Evolutionary conservation across 2,113 vertebrate species (phyloP).

Genomic region (Nansenia antarctica): DNA sequence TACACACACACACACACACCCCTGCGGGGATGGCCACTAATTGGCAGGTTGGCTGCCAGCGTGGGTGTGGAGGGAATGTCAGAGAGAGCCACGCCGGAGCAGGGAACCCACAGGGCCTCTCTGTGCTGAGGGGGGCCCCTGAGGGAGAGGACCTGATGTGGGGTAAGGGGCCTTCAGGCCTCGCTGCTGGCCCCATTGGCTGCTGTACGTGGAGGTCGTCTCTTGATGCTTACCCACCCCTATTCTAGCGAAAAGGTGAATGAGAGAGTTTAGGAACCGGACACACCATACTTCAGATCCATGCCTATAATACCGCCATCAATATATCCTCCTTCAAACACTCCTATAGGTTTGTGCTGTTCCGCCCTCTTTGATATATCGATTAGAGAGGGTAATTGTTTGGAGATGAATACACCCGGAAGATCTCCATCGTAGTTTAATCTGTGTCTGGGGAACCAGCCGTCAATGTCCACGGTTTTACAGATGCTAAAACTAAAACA

Average conservation of each 20-base stretch:
- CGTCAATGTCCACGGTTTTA: too few species aligned
- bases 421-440: too few species aligned
- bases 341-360: not conserved
- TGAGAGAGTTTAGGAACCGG: too few species aligned
- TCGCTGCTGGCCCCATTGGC: not conserved
- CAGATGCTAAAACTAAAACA: too few species aligned
- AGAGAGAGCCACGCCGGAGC: slow-evolving; percentile 73
- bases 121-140: slow-evolving; percentile 61
- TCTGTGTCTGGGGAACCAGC: too few species aligned
- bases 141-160: slow-evolving; percentile 41
- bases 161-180: slow-evolving; percentile 9
- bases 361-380: slow-evolving; percentile 14
- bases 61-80: slow-evolving; percentile 82
- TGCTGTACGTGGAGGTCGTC: too few species aligned
- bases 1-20: slow-evolving; percentile 73
- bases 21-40: slow-evolving; percentile 80
- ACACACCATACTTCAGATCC: too few species aligned
- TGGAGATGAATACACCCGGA: too few species aligned
- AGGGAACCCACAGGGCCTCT: slow-evolving; percentile 72
- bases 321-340: too few species aligned
- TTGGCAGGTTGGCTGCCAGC: slow-evolving; percentile 82
- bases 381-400: not conserved
- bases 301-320: too few species aligned
- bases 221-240: too few species aligned
- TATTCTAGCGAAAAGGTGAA: too few species aligned